Evolutionary conservation across 2,797 vertebrate species (phyloP).

Genomic region (Gobio occitaniae): DNA sequence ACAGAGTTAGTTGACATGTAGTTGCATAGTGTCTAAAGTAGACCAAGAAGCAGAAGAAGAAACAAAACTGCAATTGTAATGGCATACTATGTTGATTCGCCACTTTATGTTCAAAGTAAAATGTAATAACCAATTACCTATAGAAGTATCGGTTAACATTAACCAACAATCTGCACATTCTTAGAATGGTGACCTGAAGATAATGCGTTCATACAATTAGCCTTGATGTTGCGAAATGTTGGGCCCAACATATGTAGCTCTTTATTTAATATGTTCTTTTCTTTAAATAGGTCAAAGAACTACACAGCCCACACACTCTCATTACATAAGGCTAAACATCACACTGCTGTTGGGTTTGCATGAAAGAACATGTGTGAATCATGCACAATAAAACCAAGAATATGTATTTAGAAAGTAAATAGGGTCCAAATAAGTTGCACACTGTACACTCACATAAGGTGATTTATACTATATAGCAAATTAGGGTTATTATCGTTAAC

Average conservation of each 20-base stretch:
- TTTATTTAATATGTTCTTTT: background rate
- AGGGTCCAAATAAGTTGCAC: background rate
- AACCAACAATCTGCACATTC: background rate
- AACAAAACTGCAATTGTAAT: too few relatives aligned
- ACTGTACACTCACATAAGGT: background rate
- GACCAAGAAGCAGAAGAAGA: too few relatives aligned
- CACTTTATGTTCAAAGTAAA: background rate
- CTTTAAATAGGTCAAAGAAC: background rate
- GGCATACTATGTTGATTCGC: too few relatives aligned
- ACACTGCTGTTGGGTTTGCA: background rate
- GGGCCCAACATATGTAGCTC: conserved; percentile 4
- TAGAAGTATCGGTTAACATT: too few relatives aligned
- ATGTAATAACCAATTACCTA: background rate
- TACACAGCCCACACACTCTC: background rate
- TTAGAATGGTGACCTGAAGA: background rate
- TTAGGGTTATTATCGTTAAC: background rate
- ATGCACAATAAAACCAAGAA: background rate
- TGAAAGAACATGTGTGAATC: background rate
- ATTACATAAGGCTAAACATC: background rate
- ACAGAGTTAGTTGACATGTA: too few relatives aligned
- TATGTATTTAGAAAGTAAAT: background rate
- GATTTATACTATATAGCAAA: background rate
- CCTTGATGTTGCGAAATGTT: conserved; percentile 1
- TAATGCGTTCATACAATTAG: background rate
- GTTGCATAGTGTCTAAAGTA: too few relatives aligned